phyloP scores from a whole-genome alignment of 2,113 vertebrate genomes.

The Phaethornis superciliosus region DNA sequence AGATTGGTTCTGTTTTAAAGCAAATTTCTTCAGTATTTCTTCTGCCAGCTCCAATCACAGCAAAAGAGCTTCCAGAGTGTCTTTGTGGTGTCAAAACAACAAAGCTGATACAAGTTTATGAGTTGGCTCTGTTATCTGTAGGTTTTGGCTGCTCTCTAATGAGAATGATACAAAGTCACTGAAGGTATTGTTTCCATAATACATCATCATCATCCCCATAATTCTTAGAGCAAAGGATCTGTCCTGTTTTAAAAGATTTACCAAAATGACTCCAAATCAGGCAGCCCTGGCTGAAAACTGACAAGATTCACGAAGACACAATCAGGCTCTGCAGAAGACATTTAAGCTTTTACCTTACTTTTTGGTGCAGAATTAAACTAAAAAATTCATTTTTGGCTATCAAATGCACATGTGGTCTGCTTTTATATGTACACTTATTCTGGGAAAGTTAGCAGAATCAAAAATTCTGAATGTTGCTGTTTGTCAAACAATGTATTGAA shows the following conservation, averaged over 20 bases:
- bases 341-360: neutral
- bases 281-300: neutral
- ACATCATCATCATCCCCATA: neutral
- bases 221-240: neutral
- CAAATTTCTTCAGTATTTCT: neutral
- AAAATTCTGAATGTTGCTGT: constrained; percentile 23
- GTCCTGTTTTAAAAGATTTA: neutral
- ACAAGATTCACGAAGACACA: neutral
- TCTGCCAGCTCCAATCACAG: neutral
- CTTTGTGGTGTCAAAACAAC: neutral
- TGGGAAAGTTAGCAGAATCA: constrained; percentile 17
- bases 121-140: neutral
- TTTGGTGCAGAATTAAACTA: neutral
- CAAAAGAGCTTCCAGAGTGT: neutral
- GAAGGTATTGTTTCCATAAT: neutral
- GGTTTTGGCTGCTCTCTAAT: neutral
- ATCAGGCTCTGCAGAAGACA: neutral
- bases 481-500: neutral
- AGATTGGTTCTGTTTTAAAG: neutral
- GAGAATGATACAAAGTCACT: neutral
- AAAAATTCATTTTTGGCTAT: neutral
- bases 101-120: neutral
- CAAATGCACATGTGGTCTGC: neutral
- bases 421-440: neutral
- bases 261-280: neutral